Percentiles rank a stretch among this genome's conserved stretches.
phyloP scores from a whole-genome alignment of 2,797 vertebrate species.

The Agapornis canus region DNA sequence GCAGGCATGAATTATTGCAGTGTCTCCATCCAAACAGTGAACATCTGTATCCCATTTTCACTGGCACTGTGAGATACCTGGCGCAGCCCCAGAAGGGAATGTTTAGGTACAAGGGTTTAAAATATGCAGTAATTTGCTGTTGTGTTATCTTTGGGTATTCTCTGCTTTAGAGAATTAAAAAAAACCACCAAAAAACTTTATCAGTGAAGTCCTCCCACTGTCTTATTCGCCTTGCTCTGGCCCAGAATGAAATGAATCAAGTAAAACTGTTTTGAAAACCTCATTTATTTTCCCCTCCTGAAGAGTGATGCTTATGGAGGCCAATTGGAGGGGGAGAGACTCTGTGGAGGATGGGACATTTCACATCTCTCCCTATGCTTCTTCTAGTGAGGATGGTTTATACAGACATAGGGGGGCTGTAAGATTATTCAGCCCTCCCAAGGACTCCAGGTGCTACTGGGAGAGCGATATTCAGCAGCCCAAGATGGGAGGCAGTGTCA shows the following conservation, averaged over 20 bases:
- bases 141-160: conserved; percentile 59
- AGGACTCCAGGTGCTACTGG: neutral
- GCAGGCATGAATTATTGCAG: conserved; percentile 63
- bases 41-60: conserved; percentile 76
- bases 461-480: neutral
- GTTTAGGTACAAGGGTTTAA: conserved; percentile 69
- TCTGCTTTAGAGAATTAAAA: conserved; percentile 15
- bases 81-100: conserved; percentile 55
- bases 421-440: neutral
- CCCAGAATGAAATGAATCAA: conserved; percentile 32
- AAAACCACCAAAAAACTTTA: neutral
- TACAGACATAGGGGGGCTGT: neutral
- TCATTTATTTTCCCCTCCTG: conserved; percentile 38
- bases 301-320: neutral
- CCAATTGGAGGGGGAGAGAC: neutral
- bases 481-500: neutral
- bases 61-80: conserved; percentile 67
- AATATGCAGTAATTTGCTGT: conserved; percentile 67
- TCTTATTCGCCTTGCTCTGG: conserved; percentile 34
- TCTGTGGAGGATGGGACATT: neutral
- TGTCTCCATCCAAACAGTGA: conserved; percentile 68
- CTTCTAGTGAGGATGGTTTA: neutral
- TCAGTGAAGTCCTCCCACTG: conserved; percentile 46
- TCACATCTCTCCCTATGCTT: neutral
- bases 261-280: conserved; percentile 37